A percentile compares a stretch with the other conserved stretches of the same genome.
These are phyloP conservation scores for Bergia sp. DNA, from an alignment of 92 coral and sea anemone genomes.

Conservation along the genomic window DNA sequence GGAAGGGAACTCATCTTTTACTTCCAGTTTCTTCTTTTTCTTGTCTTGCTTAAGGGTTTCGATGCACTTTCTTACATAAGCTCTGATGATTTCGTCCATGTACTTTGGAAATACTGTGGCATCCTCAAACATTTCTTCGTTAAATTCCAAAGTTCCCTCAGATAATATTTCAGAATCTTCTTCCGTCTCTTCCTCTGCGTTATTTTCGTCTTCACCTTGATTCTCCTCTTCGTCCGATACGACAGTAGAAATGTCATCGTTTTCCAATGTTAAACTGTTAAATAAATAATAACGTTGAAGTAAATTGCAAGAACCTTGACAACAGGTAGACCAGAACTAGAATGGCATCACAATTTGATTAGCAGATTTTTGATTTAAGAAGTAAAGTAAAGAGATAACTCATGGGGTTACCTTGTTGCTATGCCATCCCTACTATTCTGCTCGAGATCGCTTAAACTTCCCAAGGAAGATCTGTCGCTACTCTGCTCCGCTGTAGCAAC, in stretches of 20 bases:
- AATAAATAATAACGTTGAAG: background rate
- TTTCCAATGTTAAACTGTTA: background rate
- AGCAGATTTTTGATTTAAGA: too few relatives aligned
- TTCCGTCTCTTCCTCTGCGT: background rate
- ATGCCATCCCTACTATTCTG: background rate
- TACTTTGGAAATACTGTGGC: constrained; percentile 60
- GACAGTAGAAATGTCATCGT: background rate
- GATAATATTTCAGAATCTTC: background rate
- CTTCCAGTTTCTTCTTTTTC: background rate
- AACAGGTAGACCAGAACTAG: background rate
- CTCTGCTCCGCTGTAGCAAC: background rate
- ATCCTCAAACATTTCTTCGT: constrained; percentile 55
- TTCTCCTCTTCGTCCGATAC: background rate
- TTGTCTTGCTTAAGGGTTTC: constrained; percentile 37
- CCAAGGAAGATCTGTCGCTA: background rate
- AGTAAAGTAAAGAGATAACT: background rate
- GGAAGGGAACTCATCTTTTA: constrained; percentile 61
- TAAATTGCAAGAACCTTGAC: background rate
- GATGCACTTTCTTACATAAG: constrained; percentile 57
- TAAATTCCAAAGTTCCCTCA: constrained; percentile 25
- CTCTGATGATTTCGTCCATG: constrained; percentile 71
- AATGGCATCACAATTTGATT: too few relatives aligned
- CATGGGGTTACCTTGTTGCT: background rate
- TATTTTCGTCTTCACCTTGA: background rate
- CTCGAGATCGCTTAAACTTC: background rate